Evolutionary conservation across 2,888 invertebrate genomes (phyloP).

Genomic region (Eueremaeus valkanovi): DNA sequence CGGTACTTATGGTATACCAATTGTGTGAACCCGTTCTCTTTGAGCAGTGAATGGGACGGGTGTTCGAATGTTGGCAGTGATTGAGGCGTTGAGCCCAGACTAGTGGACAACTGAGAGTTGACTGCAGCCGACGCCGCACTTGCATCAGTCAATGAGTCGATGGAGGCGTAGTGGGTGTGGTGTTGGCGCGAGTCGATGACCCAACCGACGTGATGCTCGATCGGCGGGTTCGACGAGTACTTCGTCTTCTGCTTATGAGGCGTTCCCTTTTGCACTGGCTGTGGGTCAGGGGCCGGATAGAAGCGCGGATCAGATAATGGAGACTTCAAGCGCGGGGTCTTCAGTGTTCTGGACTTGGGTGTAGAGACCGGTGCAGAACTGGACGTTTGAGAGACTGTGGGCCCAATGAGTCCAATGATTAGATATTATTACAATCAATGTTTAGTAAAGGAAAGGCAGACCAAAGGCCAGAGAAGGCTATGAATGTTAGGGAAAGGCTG

Average conservation of each 20-base stretch:
- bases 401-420: neutral
- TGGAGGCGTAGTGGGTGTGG: slow-evolving; percentile 53
- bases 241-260: slow-evolving; percentile 81
- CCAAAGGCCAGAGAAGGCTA: too few relatives aligned
- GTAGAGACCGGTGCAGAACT: slow-evolving; percentile 49
- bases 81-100: slow-evolving; percentile 74
- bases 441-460: too few relatives aligned
- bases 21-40: slow-evolving; percentile 96
- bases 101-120: slow-evolving; percentile 51
- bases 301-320: slow-evolving; percentile 67
- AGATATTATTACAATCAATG: neutral
- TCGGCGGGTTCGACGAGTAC: slow-evolving; percentile 81
- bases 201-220: slow-evolving; percentile 73
- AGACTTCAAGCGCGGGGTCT: slow-evolving; percentile 49
- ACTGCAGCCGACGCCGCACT: neutral
- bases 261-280: slow-evolving; percentile 55
- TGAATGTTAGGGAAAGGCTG: too few relatives aligned
- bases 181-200: slow-evolving; percentile 70
- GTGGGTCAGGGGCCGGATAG: slow-evolving; percentile 76
- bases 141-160: neutral
- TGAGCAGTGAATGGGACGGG: slow-evolving; percentile 87
- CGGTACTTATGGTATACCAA: slow-evolving; percentile 96
- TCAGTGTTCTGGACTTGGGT: slow-evolving; percentile 35
- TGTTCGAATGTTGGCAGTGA: slow-evolving; percentile 88
- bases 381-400: slow-evolving; percentile 27